Evolutionary conservation across 2,113 vertebrate genomes (phyloP).

Genomic region (Ophiodon elongatus): DNA sequence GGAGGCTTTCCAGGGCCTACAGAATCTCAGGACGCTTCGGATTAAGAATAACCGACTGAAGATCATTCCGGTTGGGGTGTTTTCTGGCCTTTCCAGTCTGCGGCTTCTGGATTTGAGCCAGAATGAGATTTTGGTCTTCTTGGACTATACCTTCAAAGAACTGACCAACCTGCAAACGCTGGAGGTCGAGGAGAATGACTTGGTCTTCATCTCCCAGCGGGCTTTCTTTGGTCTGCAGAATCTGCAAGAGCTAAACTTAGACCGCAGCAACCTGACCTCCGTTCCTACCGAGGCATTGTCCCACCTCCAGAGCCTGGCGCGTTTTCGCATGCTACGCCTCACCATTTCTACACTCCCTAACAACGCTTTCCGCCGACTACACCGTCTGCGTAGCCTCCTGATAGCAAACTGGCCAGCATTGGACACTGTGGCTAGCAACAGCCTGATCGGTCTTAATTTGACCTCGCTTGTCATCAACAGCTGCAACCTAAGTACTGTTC

Average conservation of each 20-base stretch:
- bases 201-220: constrained; percentile 88
- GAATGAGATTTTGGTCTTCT: constrained; percentile 91
- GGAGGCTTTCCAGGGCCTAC: constrained; percentile 88
- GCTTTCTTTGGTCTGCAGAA: constrained; percentile 87
- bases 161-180: constrained; percentile 83
- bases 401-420: constrained; percentile 88
- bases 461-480: constrained; percentile 87
- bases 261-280: constrained; percentile 89
- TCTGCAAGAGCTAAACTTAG: constrained; percentile 86
- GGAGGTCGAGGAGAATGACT: constrained; percentile 86
- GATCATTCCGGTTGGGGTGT: constrained; percentile 88
- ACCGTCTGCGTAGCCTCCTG: constrained; percentile 83
- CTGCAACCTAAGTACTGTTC: constrained; percentile 88
- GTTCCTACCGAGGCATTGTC: constrained; percentile 88
- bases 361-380: constrained; percentile 84
- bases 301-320: constrained; percentile 83
- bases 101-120: constrained; percentile 88
- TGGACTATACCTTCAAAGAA: constrained; percentile 90
- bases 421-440: constrained; percentile 84
- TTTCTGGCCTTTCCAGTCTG: constrained; percentile 86
- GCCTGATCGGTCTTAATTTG: constrained; percentile 88
- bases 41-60: constrained; percentile 89
- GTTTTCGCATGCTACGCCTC: constrained; percentile 84
- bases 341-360: constrained; percentile 84
- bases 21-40: constrained; percentile 81